Evolutionary conservation across 2,797 vertebrate species (phyloP).

Genomic region (Poeciliopsis paucimaculata): DNA sequence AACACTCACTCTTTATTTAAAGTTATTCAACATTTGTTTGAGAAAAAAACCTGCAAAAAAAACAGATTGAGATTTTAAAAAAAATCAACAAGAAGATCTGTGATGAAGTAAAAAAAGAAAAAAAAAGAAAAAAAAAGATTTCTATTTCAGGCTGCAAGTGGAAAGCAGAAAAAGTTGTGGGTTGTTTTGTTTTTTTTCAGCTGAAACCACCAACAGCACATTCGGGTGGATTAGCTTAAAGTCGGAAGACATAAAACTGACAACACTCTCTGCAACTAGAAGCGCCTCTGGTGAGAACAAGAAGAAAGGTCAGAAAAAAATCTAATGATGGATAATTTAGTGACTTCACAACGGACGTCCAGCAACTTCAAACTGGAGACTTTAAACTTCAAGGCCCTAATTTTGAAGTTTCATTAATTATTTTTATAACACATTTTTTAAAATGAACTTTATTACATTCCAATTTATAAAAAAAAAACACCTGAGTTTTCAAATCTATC

Average conservation of each 20-base stretch:
- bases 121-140: not conserved
- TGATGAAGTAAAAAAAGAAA: too few relatives aligned
- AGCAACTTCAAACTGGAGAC: not conserved
- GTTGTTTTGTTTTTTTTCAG: not conserved
- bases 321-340: too few relatives aligned
- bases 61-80: not conserved
- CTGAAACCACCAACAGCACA: not conserved
- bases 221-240: not conserved
- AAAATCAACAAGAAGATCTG: not conserved
- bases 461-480: too few relatives aligned
- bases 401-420: not conserved
- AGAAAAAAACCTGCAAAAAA: not conserved
- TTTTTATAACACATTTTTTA: not conserved
- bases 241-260: not conserved
- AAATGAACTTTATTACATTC: not conserved
- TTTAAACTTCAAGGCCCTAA: not conserved
- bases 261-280: not conserved
- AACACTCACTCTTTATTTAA: not conserved
- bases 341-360: not conserved
- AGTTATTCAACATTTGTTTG: not conserved
- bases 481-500: not conserved
- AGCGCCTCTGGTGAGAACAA: not conserved
- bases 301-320: not conserved
- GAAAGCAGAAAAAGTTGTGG: not conserved
- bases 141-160: not conserved